phyloP scores from a whole-genome alignment of 2,888 invertebrate genomes.

The Drosophila kambysellisi region DNA sequence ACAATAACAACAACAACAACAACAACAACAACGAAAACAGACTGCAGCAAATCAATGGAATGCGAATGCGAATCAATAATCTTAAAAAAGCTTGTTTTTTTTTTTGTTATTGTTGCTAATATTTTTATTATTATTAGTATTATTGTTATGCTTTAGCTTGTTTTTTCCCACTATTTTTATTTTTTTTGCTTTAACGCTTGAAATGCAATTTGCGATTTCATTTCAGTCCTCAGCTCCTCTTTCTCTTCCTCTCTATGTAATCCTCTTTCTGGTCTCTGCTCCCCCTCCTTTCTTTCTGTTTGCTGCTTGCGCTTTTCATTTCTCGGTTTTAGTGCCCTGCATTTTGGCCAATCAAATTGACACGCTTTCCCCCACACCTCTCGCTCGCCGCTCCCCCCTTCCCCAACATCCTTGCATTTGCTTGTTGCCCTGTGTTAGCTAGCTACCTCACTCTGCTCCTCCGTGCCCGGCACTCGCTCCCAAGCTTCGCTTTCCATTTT shows the following conservation, averaged over 20 bases:
- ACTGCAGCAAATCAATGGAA: conserved; percentile 64
- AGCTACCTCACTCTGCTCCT: conserved; percentile 7
- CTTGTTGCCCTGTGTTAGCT: conserved; percentile 1
- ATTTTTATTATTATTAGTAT: conserved; percentile 15
- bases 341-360: conserved; percentile 72
- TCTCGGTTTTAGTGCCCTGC: conserved; percentile 34
- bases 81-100: conserved; percentile 28
- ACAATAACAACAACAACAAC: conserved; percentile 10
- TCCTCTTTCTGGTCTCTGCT: conserved; percentile 10
- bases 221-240: conserved; percentile 41
- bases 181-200: conserved; percentile 44
- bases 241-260: not conserved
- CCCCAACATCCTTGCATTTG: not conserved
- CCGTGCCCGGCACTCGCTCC: not conserved
- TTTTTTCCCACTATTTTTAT: not conserved
- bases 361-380: conserved; percentile 61
- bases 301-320: conserved; percentile 50
- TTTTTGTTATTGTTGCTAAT: conserved; percentile 24
- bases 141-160: conserved; percentile 20
- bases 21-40: conserved; percentile 12
- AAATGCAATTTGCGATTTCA: conserved; percentile 69
- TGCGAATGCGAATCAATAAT: conserved; percentile 77
- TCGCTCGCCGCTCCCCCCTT: conserved; percentile 8
- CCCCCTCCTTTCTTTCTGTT: not conserved
- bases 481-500: conserved; percentile 51